Evolutionary conservation across 1,140 invertebrate species (phyloP), one percentile per base, ranked within the genome.

Genomic region (Drosophila pseudoobscura): DNA sequence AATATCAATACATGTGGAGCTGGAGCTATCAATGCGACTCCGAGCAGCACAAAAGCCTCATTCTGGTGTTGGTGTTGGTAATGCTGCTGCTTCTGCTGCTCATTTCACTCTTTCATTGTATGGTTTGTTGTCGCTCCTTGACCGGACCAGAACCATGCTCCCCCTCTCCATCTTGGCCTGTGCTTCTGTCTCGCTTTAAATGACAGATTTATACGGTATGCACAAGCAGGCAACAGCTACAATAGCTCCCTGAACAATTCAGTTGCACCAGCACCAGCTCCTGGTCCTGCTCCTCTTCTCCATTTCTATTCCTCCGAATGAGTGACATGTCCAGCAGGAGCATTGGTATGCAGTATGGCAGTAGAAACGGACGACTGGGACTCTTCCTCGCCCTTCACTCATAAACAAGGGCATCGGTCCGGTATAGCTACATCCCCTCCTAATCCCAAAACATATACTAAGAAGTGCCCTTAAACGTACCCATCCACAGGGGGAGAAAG

Each of bases 391-490:
- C 13, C 49, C 17, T 4, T 20, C 54, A 29, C 43, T 64, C 56
- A 53, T 58, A 58, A 58, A 45, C 22, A 41, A 0, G 22, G 26
- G 44, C 41, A 50, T 55, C 46, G 43, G 35, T 24, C 52, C 7
- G 29, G 6, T 39, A 22, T n/a, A 41, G 31, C 29, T 50, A 20
- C 24, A 9, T 26, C 24, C 24, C 59, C 71, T 78, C 62, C 69
- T 83, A 83, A 83, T 82, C 75, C 75, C 70, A 75, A 83, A 82
- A 75, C 80, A 83, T 82, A 82, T 83, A 80, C 79, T 82, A 82
- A 70, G 78, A 66, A 82, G 74, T 69, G 78, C 59, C 61, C 75
- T 78, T 78, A 66, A 61, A 53, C 56, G 52, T 57, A 39, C 3
- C 55, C 62, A 72, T n/a, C 35, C 71, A 70, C 55, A 68, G 45